phyloP scores from a whole-genome alignment of 2,797 vertebrate genomes.

The Remorina albescens region DNA sequence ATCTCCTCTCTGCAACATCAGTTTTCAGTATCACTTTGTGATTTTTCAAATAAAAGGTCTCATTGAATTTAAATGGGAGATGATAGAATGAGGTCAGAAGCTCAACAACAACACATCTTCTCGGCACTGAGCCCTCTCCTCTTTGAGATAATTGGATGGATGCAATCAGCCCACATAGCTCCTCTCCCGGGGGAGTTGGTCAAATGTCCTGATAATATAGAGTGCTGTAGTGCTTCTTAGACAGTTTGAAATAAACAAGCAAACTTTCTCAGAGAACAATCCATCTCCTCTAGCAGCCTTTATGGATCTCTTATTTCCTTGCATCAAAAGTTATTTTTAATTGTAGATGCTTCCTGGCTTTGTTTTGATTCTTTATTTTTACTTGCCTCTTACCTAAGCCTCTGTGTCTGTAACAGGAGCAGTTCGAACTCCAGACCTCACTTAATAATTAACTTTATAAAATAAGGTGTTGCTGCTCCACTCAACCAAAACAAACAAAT shows the following conservation, averaged over 20 bases:
- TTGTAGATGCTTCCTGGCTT: slow-evolving; percentile 6
- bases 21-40: neutral
- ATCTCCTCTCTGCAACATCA: neutral
- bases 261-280: too few relatives aligned
- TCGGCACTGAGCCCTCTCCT: slow-evolving; percentile 39
- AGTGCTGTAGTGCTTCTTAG: slow-evolving; percentile 26
- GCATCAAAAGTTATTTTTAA: slow-evolving; percentile 27
- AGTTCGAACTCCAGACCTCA: slow-evolving; percentile 30
- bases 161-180: slow-evolving; percentile 23
- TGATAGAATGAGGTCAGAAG: slow-evolving; percentile 40
- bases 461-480: slow-evolving; percentile 52
- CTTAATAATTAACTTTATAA: slow-evolving; percentile 79
- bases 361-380: slow-evolving; percentile 20
- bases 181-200: slow-evolving; percentile 54
- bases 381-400: slow-evolving; percentile 5
- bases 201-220: slow-evolving; percentile 56
- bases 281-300: slow-evolving; percentile 35
- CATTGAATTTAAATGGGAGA: slow-evolving; percentile 43
- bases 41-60: slow-evolving; percentile 28
- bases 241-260: slow-evolving; percentile 35
- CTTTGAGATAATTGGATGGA: slow-evolving; percentile 61
- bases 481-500: slow-evolving; percentile 69
- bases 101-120: slow-evolving; percentile 48
- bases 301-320: slow-evolving; percentile 1
- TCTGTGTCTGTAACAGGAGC: slow-evolving; percentile 63